phyloP scores from a whole-genome alignment of 2,113 vertebrate genomes.

The Numenius arquata region DNA sequence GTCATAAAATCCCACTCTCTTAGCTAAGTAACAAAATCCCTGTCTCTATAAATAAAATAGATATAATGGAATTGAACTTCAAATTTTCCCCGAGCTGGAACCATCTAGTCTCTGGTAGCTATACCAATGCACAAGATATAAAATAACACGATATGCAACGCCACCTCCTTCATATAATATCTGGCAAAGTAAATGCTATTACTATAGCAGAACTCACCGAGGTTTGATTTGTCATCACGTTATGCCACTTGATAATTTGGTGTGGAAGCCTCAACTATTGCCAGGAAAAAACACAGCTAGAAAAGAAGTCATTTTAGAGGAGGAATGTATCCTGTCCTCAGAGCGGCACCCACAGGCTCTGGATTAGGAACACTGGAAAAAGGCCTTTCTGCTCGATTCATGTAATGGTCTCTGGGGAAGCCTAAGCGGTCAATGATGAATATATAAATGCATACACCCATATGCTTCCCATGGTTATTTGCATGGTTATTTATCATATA shows the following conservation, averaged over 20 bases:
- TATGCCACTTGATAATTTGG: neutral
- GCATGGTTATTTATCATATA: neutral
- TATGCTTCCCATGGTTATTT: neutral
- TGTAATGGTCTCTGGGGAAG: neutral
- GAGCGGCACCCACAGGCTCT: neutral
- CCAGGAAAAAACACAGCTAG: neutral
- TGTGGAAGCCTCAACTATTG: neutral
- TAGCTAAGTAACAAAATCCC: neutral
- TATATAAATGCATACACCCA: neutral
- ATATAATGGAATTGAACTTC: neutral
- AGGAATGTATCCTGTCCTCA: neutral
- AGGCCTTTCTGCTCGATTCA: neutral
- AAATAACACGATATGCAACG: neutral
- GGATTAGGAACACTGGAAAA: neutral
- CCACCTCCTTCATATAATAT: neutral
- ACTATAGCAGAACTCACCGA: neutral
- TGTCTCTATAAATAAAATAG: neutral
- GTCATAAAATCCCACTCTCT: neutral
- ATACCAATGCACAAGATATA: fast-evolving
- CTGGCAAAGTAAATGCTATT: neutral
- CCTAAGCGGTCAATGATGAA: neutral
- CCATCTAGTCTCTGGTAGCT: neutral
- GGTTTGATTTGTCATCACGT: neutral
- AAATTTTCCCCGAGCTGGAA: neutral
- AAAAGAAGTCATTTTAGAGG: neutral